A percentile compares a stretch with the other conserved stretches of the same genome.
These are phyloP conservation scores for Danio tinwini DNA, from an alignment of 2,797 vertebrate species.

Conservation along the genomic window DNA sequence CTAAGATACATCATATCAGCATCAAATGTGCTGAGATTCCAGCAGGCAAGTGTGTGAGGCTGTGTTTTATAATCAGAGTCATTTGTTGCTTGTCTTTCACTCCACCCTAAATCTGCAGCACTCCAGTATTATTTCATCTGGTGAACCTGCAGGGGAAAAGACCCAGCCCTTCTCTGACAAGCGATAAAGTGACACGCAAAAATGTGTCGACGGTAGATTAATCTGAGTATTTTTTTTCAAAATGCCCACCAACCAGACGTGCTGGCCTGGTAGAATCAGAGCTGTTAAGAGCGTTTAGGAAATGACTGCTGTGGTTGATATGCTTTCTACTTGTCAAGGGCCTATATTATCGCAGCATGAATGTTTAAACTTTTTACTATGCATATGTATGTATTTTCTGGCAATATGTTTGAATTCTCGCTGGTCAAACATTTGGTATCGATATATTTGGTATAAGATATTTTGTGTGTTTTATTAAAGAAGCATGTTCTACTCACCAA, in stretches of 20 bases:
- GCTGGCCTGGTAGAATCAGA: constrained; percentile 7
- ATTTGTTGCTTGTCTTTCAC: constrained; percentile 15
- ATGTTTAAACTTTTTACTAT: no score
- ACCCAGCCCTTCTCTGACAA: constrained; percentile 49
- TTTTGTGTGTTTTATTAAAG: no score
- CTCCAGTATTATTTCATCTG: constrained; percentile 62
- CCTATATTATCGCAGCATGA: constrained; percentile 33
- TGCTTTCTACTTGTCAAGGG: constrained; percentile 45
- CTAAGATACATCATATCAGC: constrained; percentile 60
- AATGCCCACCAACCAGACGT: constrained; percentile 37
- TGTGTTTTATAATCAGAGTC: constrained; percentile 27
- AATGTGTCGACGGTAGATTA: constrained; percentile 55
- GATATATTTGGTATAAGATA: no score
- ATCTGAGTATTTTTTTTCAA: constrained; percentile 36
- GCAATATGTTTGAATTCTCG: no score
- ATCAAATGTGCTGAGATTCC: constrained; percentile 42
- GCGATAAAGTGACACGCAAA: constrained; percentile 53
- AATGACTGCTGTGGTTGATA: constrained; percentile 43
- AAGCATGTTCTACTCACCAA: no score
- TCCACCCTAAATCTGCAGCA: constrained; percentile 30
- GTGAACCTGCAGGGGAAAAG: constrained; percentile 59
- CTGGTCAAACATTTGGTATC: neutral
- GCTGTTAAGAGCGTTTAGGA: constrained; percentile 35
- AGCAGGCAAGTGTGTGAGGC: constrained; percentile 8
- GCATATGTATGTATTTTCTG: no score